Evolutionary conservation across 1,140 invertebrate genomes (phyloP), one percentile per base, ranked within the genome.

Genomic region (Ridgeia piscesae): DNA sequence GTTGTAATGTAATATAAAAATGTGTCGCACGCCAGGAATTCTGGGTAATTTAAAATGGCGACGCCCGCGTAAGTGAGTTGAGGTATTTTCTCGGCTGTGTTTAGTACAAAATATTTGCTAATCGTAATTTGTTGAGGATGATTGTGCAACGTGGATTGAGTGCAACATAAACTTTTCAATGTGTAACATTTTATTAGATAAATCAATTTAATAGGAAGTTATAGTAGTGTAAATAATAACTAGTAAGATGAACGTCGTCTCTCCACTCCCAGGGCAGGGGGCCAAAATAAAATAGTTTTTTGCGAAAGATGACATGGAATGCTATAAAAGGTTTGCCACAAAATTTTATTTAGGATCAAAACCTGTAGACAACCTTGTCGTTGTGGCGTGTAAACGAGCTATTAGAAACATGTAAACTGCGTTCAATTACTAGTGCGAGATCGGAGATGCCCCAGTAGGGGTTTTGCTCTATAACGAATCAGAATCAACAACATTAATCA

Each of bases 121-220:
- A 77, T 77, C 58, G 58, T 77, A 77, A 77, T 77, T 21, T 77
- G 27, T 77, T 77, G 58, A 77, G 0, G 58, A 77, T 77, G 27
- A 77, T 50, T 50, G 35, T 35, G 31, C 27, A n/a, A 50, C 35
- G 27, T 0, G 34, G 90, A 50, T 34, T n/a, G 33, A 35, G 34
- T 91, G n/a, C 14, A 42, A 50, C 48, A 42, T 31, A 91, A 91
- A n/a, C 42, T 42, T 91, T 34, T 27, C 34, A 91, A 91, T 34
- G 89, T n/a, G n/a, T 31, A 27, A 91, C 89, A 33, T 50, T 91
- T 21, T 50, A 34, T 42, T 50, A 34, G 35, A 50, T 35, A 33
- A 50, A 50, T 42, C 31, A 91, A 91, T 91, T 42, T 91, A 34
- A 77, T 77, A 77, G 58, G 58, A 77, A 31, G 11, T 77, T 77